Conservation (phyloP, 2,113 vertebrate genomes). For the Callorhinus ursinus region DNA sequence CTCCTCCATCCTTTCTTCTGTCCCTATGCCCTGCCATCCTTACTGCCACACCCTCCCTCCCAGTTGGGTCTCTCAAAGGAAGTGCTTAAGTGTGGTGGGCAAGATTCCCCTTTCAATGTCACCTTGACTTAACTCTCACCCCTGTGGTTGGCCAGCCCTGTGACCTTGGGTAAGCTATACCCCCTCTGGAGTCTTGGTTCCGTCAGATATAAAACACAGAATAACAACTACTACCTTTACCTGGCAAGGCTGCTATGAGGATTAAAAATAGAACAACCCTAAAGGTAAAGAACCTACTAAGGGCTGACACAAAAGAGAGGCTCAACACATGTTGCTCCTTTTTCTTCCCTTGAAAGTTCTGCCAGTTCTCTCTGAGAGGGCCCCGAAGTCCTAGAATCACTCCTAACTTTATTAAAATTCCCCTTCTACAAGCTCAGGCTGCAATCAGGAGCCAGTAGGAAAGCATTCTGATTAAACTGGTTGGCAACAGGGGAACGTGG, state of each 20-base stretch:
- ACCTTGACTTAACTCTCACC: neutral
- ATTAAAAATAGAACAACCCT: neutral
- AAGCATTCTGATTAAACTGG: neutral
- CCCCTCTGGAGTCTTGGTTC: neutral
- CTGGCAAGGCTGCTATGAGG: neutral
- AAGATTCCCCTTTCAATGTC: neutral
- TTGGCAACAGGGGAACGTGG: neutral
- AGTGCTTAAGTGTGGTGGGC: neutral
- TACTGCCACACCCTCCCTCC: rapidly evolving
- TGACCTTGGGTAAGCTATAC: neutral
- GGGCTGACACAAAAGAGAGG: neutral
- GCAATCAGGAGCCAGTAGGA: neutral
- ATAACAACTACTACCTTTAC: neutral
- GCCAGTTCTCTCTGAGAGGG: neutral
- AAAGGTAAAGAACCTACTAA: neutral
- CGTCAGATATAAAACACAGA: neutral
- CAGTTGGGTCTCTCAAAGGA: neutral
- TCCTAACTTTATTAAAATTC: neutral
- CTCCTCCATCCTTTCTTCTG: neutral
- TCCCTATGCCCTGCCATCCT: rapidly evolving
- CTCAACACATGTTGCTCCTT: neutral
- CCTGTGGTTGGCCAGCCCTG: neutral
- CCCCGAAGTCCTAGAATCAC: neutral
- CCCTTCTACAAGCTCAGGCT: neutral
- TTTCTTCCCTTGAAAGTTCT: neutral